A percentile compares a stretch with the other conserved stretches of the same genome.
phyloP scores from a whole-genome alignment of 2,797 vertebrate species.

The Trachops cirrhosus region DNA sequence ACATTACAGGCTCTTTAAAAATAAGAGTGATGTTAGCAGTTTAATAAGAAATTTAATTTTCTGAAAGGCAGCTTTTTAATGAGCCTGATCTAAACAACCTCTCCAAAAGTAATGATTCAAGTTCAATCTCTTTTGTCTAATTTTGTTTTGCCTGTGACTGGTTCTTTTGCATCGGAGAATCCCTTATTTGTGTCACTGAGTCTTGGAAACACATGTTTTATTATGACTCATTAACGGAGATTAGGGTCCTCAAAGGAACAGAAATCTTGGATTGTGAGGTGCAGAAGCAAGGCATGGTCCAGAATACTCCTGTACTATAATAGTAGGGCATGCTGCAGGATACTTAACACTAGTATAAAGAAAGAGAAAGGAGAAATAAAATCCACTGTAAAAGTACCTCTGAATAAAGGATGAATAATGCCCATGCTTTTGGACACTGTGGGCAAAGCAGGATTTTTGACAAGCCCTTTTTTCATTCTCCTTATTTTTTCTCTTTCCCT shows the following conservation, averaged over 20 bases:
- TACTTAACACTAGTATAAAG: not conserved
- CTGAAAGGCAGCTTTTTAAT: slow-evolving; percentile 39
- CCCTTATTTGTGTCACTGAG: not conserved
- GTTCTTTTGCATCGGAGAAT: not conserved
- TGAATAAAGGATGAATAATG: slow-evolving; percentile 41
- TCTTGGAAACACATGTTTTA: slow-evolving; percentile 26
- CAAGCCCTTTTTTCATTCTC: not conserved
- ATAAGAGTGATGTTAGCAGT: not conserved
- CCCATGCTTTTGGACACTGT: not conserved
- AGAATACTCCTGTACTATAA: not conserved
- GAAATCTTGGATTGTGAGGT: slow-evolving; percentile 22
- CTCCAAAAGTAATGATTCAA: slow-evolving; percentile 38
- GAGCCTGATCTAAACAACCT: slow-evolving; percentile 22
- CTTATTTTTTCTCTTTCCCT: not conserved
- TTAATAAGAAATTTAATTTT: slow-evolving; percentile 45
- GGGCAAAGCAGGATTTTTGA: slow-evolving; percentile 36
- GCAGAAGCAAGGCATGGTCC: not conserved
- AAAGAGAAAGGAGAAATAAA: slow-evolving; percentile 10
- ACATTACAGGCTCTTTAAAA: slow-evolving; percentile 7
- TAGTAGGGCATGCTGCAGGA: not conserved
- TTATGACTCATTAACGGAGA: slow-evolving; percentile 34
- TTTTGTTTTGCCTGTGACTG: not conserved
- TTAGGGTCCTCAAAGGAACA: not conserved
- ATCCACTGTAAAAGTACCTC: slow-evolving; percentile 23
- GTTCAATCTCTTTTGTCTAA: slow-evolving; percentile 25